Percentiles rank a stretch among this genome's conserved stretches.
These are phyloP conservation scores for Ptychobarbus kaznakovi DNA, from an alignment of 2,797 vertebrate species.

Conservation along the genomic window DNA sequence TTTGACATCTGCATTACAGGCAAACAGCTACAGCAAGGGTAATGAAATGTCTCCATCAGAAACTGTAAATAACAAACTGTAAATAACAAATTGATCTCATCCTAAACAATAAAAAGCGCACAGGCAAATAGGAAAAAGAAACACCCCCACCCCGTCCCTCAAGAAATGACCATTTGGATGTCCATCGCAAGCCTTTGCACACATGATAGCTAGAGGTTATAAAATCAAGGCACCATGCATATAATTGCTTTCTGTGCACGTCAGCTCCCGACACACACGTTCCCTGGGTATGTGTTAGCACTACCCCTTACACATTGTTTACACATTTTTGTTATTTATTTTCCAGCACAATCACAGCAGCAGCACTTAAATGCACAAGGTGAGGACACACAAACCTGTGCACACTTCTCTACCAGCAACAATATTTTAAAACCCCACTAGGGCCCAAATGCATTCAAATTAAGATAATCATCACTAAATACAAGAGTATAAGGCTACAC, in stretches of 20 bases:
- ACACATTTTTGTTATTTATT: constrained; percentile 67
- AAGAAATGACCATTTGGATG: constrained; percentile 59
- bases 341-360: constrained; percentile 68
- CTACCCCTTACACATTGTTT: constrained; percentile 50
- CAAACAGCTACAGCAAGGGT: constrained; percentile 52
- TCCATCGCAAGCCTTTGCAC: constrained; percentile 62
- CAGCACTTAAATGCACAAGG: constrained; percentile 71
- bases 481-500: constrained; percentile 3
- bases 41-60: constrained; percentile 64
- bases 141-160: constrained; percentile 52
- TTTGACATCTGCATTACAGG: constrained; percentile 60
- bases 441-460: constrained; percentile 55
- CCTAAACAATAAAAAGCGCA: constrained; percentile 59
- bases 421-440: constrained; percentile 50
- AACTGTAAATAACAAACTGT: constrained; percentile 63
- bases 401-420: not conserved
- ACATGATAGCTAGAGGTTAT: constrained; percentile 67
- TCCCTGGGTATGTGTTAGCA: constrained; percentile 65
- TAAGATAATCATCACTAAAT: constrained; percentile 66
- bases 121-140: constrained; percentile 76
- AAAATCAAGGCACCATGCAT: constrained; percentile 73
- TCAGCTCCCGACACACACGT: constrained; percentile 70
- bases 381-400: constrained; percentile 60
- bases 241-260: constrained; percentile 74
- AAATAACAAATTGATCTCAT: constrained; percentile 56